phyloP scores from a whole-genome alignment of 2,113 vertebrate genomes.

The Lonchura striata region DNA sequence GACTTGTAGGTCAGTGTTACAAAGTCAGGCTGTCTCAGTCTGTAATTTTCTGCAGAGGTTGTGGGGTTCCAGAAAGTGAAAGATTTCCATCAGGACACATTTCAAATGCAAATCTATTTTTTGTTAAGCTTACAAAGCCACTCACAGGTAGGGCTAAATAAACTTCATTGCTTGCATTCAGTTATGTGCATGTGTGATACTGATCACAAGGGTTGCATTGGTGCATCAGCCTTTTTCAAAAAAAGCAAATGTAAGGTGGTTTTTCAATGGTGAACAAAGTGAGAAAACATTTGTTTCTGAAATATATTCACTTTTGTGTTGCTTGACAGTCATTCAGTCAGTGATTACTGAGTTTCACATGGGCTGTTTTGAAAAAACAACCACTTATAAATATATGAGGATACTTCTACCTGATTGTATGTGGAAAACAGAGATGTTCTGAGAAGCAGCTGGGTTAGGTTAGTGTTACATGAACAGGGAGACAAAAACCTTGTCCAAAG shows the following conservation, averaged over 20 bases:
- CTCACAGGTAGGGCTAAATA: background rate
- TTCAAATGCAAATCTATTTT: background rate
- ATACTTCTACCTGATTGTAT: background rate
- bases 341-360: background rate
- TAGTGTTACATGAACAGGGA: fast-evolving
- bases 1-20: background rate
- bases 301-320: background rate
- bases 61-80: background rate
- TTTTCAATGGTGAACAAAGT: background rate
- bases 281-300: background rate
- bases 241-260: background rate
- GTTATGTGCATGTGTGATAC: fast-evolving
- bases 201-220: background rate
- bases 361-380: background rate
- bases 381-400: background rate
- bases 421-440: background rate
- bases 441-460: background rate
- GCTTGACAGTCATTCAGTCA: background rate
- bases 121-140: background rate
- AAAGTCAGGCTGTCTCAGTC: background rate
- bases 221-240: background rate
- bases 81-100: background rate
- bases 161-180: background rate
- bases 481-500: background rate
- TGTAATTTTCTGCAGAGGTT: background rate